A percentile compares a stretch with the other conserved stretches of the same genome.
Conservation (phyloP, 2,113 vertebrate species). For the Synodontis membranacea region DNA sequence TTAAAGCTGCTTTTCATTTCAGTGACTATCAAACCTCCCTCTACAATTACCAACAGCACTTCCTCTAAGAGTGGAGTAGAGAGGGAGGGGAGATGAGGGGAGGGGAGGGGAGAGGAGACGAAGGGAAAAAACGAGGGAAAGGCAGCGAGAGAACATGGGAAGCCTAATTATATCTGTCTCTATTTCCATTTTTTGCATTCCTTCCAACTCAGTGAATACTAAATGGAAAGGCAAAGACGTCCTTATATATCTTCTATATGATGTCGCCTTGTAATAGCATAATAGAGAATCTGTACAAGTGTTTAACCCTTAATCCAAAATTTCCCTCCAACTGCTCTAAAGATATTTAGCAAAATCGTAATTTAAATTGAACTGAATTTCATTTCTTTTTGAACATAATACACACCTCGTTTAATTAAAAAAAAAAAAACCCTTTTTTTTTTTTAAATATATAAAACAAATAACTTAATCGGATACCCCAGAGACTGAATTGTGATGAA, state of each 20-base stretch:
- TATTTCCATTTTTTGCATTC: slow-evolving; percentile 33
- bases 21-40: slow-evolving; percentile 62
- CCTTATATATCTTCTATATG: neutral
- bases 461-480: neutral
- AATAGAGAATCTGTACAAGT: neutral
- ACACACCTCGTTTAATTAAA: neutral
- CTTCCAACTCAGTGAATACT: slow-evolving; percentile 27
- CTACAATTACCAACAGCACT: slow-evolving; percentile 70
- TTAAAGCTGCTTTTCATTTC: slow-evolving; percentile 70
- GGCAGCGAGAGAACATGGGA: slow-evolving; percentile 36
- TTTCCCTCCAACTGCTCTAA: neutral
- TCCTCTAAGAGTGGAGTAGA: slow-evolving; percentile 51
- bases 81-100: slow-evolving; percentile 44
- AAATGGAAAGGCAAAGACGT: neutral
- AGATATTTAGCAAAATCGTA: neutral
- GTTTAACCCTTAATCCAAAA: neutral
- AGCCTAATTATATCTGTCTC: slow-evolving; percentile 13
- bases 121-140: slow-evolving; percentile 16
- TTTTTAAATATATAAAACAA: neutral
- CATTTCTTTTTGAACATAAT: neutral
- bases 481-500: neutral
- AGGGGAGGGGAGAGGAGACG: slow-evolving; percentile 12
- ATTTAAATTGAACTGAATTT: neutral
- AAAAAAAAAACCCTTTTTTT: no score
- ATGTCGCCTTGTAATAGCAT: neutral